Evolutionary conservation across 2,888 invertebrate genomes (phyloP), one percentile per base, ranked within the genome.

Genomic region (Rhamnusium bicolor): DNA sequence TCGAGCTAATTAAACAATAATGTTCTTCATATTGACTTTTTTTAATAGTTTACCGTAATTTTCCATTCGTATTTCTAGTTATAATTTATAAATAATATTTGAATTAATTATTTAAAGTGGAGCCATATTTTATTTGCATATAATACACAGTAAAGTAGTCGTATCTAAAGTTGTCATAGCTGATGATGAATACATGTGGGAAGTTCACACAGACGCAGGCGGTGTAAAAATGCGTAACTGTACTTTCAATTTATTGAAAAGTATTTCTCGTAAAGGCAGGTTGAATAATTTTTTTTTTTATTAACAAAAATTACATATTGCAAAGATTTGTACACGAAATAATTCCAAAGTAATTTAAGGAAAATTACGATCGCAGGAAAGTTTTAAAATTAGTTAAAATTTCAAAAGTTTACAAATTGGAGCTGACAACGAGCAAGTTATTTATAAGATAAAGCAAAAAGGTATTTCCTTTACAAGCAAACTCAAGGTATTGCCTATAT

Each of bases 141-240:
- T 54, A 32, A 58, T 12, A 27, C 58, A 14, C 14, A 6, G 16
- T 58, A 58, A 58, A 58, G 58, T n/a, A n/a, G n/a, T 58, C 58
- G 14, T 58, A 58, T 58, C 29, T 29, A 29, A 29, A 58, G 29
- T 14, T n/a, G 10, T 58, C 58, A n/a, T 32, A 16, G 27, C 14
- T 27, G 8, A 58, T 27, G 58, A 58, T 16, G 58, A 14, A 32
- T 2, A 16, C 14, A 58, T 58, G 58, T 58, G 58, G 58, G 58
- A 58, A 32, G 14, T 27, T 29, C 27, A 58, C 32, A 40, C 40
- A 12, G 40, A 40, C n/a, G n/a, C n/a, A n/a, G 40, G 40, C 29
- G 29, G 29, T 29, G 29, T 29, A 29, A 29, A 29, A 29, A 29
- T 10, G 12, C 12, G 2, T 12, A 40, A 40, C 40, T 10, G 40